phyloP scores from a whole-genome alignment of 2,797 vertebrate species.

The Luscinia megarhynchos region DNA sequence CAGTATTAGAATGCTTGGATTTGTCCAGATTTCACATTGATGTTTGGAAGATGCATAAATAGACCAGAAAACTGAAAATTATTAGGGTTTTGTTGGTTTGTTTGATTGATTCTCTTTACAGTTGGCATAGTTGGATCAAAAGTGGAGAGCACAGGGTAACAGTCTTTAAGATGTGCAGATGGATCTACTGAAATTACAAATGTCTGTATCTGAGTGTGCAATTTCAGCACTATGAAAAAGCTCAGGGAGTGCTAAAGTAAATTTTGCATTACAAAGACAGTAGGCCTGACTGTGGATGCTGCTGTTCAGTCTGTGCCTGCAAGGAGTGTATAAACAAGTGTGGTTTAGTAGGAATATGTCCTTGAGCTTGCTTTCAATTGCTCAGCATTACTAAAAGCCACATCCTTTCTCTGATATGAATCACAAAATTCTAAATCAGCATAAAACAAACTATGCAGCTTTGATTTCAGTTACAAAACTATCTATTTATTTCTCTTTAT shows the following conservation, averaged over 20 bases:
- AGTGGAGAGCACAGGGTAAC: not conserved
- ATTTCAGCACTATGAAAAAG: not conserved
- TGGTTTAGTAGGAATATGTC: not conserved
- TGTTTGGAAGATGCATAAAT: not conserved
- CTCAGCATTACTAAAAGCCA: not conserved
- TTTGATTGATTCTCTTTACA: not conserved
- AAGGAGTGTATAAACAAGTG: not conserved
- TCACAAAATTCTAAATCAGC: not conserved
- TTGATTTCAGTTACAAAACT: conserved; percentile 1
- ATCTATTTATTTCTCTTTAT: not conserved
- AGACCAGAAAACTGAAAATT: not conserved
- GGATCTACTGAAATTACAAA: not conserved
- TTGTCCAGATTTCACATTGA: not conserved
- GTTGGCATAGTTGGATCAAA: not conserved
- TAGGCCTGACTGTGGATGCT: not conserved
- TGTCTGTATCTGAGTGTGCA: not conserved
- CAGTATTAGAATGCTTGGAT: not conserved
- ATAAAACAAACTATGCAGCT: not conserved
- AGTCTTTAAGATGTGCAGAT: not conserved
- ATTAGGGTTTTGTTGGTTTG: not conserved
- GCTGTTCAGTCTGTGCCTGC: not conserved
- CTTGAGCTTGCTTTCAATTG: conserved; percentile 1
- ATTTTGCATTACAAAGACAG: not conserved
- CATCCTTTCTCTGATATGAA: not conserved
- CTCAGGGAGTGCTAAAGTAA: not conserved